phyloP scores from a whole-genome alignment of 1,140 invertebrate species.

The Cherax destructor region DNA sequence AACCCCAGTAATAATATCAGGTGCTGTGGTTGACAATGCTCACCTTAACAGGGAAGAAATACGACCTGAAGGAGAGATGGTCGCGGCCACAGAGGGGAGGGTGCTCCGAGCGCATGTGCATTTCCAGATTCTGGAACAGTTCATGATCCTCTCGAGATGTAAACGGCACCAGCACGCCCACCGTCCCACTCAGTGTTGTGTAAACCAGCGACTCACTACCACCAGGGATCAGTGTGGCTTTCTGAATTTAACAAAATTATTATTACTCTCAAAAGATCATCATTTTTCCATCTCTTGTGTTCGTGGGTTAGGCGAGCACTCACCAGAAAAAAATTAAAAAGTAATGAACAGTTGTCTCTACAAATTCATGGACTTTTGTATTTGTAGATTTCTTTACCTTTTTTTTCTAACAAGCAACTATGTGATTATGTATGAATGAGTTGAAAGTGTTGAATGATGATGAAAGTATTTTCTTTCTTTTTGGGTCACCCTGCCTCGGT shows the following conservation, averaged over 20 bases:
- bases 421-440: no score
- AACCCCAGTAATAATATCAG: background rate
- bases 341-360: no score
- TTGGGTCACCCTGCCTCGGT: no score
- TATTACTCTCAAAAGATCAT: background rate
- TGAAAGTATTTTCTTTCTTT: no score
- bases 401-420: no score
- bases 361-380: no score
- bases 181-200: constrained; percentile 93
- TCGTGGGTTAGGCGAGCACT: no score
- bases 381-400: no score
- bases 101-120: constrained; percentile 99
- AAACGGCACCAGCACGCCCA: constrained; percentile 98
- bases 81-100: constrained; percentile 97
- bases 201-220: constrained; percentile 97
- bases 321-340: no score
- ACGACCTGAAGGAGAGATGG: constrained; percentile 97
- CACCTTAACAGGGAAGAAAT: constrained; percentile 98
- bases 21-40: constrained; percentile 51
- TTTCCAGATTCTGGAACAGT: constrained; percentile 99
- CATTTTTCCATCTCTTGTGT: background rate
- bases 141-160: constrained; percentile 99
- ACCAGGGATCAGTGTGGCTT: constrained; percentile 97
- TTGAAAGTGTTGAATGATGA: no score
- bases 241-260: constrained; percentile 78